These are phyloP conservation scores for Diploscapter pachys DNA, from an alignment of 1,140 invertebrate genomes.

Conservation along the genomic window DNA sequence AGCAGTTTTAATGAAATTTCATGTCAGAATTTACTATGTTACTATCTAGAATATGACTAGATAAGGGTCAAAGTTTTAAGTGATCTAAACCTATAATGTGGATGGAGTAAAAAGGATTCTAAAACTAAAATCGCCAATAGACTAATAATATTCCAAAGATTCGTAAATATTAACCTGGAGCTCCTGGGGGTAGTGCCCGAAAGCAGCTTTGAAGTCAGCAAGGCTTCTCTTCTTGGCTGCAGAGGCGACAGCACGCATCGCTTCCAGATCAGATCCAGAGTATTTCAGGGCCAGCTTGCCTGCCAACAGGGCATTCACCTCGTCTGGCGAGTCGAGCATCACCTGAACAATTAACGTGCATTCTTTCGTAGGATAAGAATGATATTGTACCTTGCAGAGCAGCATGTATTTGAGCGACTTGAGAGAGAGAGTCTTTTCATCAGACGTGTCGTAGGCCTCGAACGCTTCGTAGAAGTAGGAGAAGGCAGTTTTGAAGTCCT, in stretches of 20 bases:
- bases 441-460: constrained; percentile 93
- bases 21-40: too few relatives aligned
- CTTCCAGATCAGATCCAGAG: constrained; percentile 87
- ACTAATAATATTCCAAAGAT: constrained; percentile 7
- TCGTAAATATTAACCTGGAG: constrained; percentile 69
- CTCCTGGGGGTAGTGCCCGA: constrained; percentile 81
- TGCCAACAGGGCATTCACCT: constrained; percentile 88
- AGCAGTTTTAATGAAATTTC: too few relatives aligned
- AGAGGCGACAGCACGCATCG: constrained; percentile 92
- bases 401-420: constrained; percentile 97
- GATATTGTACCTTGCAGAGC: constrained; percentile 95
- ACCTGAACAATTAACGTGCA: constrained; percentile 39
- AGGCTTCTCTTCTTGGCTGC: constrained; percentile 92
- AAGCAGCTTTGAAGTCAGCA: constrained; percentile 84
- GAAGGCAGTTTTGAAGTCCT: constrained; percentile 99
- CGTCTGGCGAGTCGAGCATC: constrained; percentile 72
- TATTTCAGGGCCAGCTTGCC: constrained; percentile 96
- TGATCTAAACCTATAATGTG: background rate
- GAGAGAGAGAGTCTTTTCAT: constrained; percentile 75
- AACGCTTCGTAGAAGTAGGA: constrained; percentile 99
- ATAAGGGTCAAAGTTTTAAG: constrained; percentile 1
- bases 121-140: background rate
- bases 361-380: constrained; percentile 52
- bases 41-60: background rate
- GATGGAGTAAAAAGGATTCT: background rate